Evolutionary conservation across 2,888 invertebrate species (phyloP), one percentile per base, ranked within the genome.

Genomic region (Cosmorhoe ocellata): DNA sequence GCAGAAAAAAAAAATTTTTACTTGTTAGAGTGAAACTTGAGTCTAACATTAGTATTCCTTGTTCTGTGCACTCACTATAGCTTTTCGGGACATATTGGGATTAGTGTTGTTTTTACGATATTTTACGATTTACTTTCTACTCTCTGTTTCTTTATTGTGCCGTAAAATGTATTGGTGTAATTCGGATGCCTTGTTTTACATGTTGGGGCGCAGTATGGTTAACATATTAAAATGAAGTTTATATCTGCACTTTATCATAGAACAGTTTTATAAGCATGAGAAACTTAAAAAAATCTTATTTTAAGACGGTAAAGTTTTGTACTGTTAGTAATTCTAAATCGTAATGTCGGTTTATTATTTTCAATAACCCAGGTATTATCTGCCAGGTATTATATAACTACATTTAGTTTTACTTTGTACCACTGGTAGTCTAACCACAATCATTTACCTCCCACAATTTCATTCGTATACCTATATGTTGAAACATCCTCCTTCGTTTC

Each of bases 81-180:
- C 81, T 76, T 82, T 75, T 78, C 68, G 74, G 75, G 81, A 79
- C 80, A 82, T 75, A 74, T 79, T 71, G 69, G 79, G 81, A 85
- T 87, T 84, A 87, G 82, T 80, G 78, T 79, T 84, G 81, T 81
- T 84, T 83, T 84, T 84, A 84, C 79, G 81, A 79, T 79, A 81
- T 85, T 84, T 85, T 84, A 86, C 79, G 82, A 79, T 81, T 81
- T 74, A 81, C 78, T 81, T 59, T 77, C 72, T 76, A 77, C 76
- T 76, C 76, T 76, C 75, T 76, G 71, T 77, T 78, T 63, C 75
- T 82, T 82, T 83, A 79, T 79, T 77, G 75, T 41, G 61, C 72
- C 72, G 74, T 81, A 78, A 81, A 80, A 69, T 64, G 59, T 62
- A 62, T 62, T 57, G 64, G 66, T 63, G 66, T 70, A 64, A 69